Base-by-base conservation (phyloP, 2,113 vertebrate species). In the Mola mola region DNA sequence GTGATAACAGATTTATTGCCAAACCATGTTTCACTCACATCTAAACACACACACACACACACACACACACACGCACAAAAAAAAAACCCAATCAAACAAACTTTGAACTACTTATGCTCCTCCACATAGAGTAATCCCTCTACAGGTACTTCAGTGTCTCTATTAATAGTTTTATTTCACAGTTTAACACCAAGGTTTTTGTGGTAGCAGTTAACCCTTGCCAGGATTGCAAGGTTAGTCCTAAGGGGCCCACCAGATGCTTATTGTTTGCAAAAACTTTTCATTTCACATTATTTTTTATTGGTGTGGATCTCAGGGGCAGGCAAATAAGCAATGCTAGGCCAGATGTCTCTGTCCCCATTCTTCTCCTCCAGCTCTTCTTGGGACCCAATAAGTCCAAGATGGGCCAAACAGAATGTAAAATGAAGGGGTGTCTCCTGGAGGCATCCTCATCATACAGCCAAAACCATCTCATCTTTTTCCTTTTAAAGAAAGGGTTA, bases 1-100 rank as follows among this genome's bases (percentile, higher is more conserved):
- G 64, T 70, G 86, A 80, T 71, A 88, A 82, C 77, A 81, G 87
- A 87, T 89, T 87, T 87, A 88, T 63, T 42, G 71, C 81, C 65
- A 65, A 78, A 75, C 4, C 51, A 33, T 2, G 16, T 12, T 12
- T 38, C n/a, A 43, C 44, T 50, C 55, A 53, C 61, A 59, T 41
- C 25, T 49, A 20, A 34, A 69, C 24, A 43, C 52, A 26, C 29
- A 46, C 26, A 49, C 49, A 26, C 52, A 40, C 36, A 31, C 21
- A 57, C 17, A 21, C 5, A 53, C 20, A 53, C 47, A 31, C 9
- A 20, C 8, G 46, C 16, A 20, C 40, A 42, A 16, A 21, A 5
- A 42, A 16, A 42, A 4, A n/a, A n/a, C n/a, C n/a, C n/a, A n/a
- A n/a, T n/a, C n/a, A n/a, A n/a, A n/a, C 8, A 34, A 9, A 11